A percentile compares a stretch with the other conserved stretches of the same genome.
These are phyloP conservation scores for Trichomalopsis sarcophagae DNA, from an alignment of 1,140 invertebrate genomes.

Conservation along the genomic window DNA sequence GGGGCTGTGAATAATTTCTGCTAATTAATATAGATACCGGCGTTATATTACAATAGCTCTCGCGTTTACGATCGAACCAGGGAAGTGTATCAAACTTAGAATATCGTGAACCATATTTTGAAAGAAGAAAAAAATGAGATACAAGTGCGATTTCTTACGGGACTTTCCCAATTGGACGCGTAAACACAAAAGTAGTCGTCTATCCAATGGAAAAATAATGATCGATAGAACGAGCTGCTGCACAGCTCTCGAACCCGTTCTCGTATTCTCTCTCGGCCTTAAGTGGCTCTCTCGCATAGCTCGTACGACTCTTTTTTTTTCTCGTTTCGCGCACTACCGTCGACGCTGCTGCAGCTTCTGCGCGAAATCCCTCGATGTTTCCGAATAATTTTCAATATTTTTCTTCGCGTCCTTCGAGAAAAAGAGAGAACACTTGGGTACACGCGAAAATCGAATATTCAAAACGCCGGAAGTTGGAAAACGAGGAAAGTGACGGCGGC, in stretches of 20 bases:
- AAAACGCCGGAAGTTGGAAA: background rate
- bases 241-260: background rate
- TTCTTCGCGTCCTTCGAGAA: too few relatives aligned
- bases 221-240: background rate
- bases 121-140: background rate
- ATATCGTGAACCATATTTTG: too few relatives aligned
- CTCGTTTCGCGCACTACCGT: constrained; percentile 18
- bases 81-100: too few relatives aligned
- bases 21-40: background rate
- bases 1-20: background rate
- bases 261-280: background rate
- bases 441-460: background rate
- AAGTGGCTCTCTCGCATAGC: constrained; percentile 2
- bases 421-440: background rate
- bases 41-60: background rate
- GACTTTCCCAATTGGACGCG: background rate
- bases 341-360: constrained; percentile 2
- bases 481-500: background rate
- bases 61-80: background rate
- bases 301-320: background rate
- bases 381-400: too few relatives aligned
- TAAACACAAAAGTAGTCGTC: background rate
- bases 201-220: background rate
- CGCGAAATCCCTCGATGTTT: too few relatives aligned
- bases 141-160: background rate